Evolutionary conservation across 92 coral and sea anemone genomes (phyloP), one percentile per base, ranked within the genome.

Genomic region (Hydrozoanthus gracilis): DNA sequence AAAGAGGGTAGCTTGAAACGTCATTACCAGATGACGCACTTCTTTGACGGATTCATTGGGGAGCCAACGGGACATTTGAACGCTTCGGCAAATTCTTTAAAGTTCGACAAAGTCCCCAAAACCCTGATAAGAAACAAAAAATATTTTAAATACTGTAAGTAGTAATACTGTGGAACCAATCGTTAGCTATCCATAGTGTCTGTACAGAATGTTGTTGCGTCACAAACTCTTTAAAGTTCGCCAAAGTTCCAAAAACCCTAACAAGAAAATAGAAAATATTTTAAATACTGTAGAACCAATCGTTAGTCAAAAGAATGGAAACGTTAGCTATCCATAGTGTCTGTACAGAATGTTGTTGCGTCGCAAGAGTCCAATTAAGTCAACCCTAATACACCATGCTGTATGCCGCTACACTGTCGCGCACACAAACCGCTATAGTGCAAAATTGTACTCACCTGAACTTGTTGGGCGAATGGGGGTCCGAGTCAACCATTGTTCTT

Each of bases 401-500:
- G 35, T 27, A 27, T 27, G 35, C 35, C 2, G 35, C 35, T 27
- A 27, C 35, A 27, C 35, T 27, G 35, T 27, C 35, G 35, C 2
- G 35, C 35, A 27, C 35, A 27, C 35, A 27, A 27, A 2, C 35
- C 35, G n/a, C n/a, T n/a, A n/a, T n/a, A n/a, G n/a, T n/a, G n/a
- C n/a, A 27, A 27, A 27, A 27, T 27, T 27, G 35, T 27, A 61
- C 83, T 52, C 77, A 94, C 98, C 98, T 94, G 92, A 94, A 94
- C 86, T 88, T 92, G 82, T 90, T 91, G 4, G 98, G 98, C 13
- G 98, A 94, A 64, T 94, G 98, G 0, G 98, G 92, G 56, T 94
- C 98, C 0, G 45, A 73, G 46, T 94, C 94, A 16, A 94, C 87
- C 84, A 83, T 75, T 3, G 86, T 79, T 16, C 20, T 88, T 2